Evolutionary conservation across 2,797 vertebrate species (phyloP).

Genomic region (Diglossa cyanea): DNA sequence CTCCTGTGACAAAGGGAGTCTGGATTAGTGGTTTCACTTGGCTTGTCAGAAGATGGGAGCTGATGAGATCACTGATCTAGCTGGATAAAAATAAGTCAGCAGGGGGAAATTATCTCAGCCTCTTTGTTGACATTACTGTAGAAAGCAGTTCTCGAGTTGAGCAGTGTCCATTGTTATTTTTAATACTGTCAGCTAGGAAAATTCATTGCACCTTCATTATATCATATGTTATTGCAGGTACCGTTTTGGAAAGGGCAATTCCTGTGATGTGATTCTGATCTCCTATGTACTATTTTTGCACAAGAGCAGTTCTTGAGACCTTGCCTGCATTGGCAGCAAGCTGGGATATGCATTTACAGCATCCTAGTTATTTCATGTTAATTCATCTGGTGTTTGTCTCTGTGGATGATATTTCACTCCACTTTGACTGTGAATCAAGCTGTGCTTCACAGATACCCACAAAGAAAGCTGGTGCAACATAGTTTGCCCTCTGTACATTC

Average conservation of each 20-base stretch:
- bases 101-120: constrained; percentile 50
- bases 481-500: constrained; percentile 9
- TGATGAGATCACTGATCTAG: constrained; percentile 38
- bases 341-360: constrained; percentile 11
- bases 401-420: constrained; percentile 23
- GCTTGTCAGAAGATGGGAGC: constrained; percentile 33
- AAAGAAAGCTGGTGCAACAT: neutral
- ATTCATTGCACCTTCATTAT: constrained; percentile 44
- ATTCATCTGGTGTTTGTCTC: neutral
- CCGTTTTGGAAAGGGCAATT: constrained; percentile 32
- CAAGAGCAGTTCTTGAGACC: constrained; percentile 21
- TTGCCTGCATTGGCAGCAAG: constrained; percentile 13
- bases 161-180: constrained; percentile 38
- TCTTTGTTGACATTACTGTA: constrained; percentile 56
- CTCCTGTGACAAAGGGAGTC: neutral
- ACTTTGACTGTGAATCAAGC: constrained; percentile 1
- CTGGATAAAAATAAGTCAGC: constrained; percentile 65
- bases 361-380: constrained; percentile 14
- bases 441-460: neutral
- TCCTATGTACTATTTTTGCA: constrained; percentile 20
- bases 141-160: constrained; percentile 13
- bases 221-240: constrained; percentile 61
- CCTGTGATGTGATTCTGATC: neutral
- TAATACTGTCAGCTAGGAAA: constrained; percentile 45
- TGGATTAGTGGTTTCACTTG: constrained; percentile 33